A percentile compares a stretch with the other conserved stretches of the same genome.
These are phyloP conservation scores for Tenthredo livida DNA, from an alignment of 2,888 invertebrate species.

Conservation along the genomic window DNA sequence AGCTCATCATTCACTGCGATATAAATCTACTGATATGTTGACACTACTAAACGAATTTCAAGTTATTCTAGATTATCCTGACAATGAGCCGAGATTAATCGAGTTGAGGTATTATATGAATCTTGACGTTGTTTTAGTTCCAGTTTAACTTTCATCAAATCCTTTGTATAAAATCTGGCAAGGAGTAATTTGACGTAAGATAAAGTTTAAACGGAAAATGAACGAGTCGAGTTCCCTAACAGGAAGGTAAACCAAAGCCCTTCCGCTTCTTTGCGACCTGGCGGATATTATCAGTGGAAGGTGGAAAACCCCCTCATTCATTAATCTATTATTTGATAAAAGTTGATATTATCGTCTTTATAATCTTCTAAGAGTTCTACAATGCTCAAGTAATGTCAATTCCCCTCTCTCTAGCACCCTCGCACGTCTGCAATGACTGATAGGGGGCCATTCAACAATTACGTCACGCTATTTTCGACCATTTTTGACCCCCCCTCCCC, in stretches of 20 bases:
- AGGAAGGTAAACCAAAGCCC: neutral
- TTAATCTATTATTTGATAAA: neutral
- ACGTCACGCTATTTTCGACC: no score
- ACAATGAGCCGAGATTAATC: slow-evolving; percentile 7
- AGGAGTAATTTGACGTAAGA: neutral
- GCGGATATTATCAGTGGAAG: neutral
- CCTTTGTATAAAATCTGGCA: neutral
- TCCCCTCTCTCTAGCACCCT: neutral
- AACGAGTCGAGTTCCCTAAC: neutral
- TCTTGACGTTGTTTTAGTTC: slow-evolving; percentile 4
- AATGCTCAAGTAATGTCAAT: neutral
- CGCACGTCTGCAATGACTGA: no score
- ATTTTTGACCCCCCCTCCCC: no score
- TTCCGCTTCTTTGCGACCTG: neutral
- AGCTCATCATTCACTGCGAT: slow-evolving; percentile 2
- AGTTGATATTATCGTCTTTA: neutral
- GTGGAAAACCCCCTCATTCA: neutral
- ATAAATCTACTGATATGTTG: slow-evolving; percentile 6
- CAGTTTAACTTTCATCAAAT: slow-evolving; percentile 9
- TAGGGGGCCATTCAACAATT: no score
- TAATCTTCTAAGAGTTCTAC: neutral
- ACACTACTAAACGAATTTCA: neutral
- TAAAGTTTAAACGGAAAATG: neutral
- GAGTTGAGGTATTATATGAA: neutral
- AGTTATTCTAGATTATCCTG: slow-evolving; percentile 13